Evolutionary conservation across 2,888 invertebrate species (phyloP), one percentile per base, ranked within the genome.

Genomic region (Lymantria monacha): DNA sequence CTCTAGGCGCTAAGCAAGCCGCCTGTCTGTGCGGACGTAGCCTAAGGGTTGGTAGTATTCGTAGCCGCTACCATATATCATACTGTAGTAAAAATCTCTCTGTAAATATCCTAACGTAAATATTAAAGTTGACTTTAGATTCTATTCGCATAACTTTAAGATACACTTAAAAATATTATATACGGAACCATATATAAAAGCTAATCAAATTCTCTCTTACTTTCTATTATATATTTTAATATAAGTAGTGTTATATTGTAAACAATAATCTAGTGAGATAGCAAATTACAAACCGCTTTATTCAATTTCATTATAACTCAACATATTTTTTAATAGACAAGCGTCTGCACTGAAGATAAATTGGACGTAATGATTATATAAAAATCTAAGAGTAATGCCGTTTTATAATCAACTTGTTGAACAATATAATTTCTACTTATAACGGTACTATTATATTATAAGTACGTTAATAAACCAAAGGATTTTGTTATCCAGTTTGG

Each of bases 241-340:
- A 55, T 56, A 47, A 48, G 38, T 36, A 22, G 47, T 50, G 62
- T 54, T 45, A 59, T 53, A 49, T 55, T 51, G 50, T 53, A 53
- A 56, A 49, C 53, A 42, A 42, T 44, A 44, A 53, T 58, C 60
- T 55, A 47, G 30, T 46, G 38, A 60, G 62, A 62, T 65, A 65
- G 15, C 43, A 22, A n/a, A 55, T 62, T 56, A 42, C 38, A 42
- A 42, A 45, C 47, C 42, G 46, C 42, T 54, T 51, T 48, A 59
- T 44, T 41, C 11, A 15, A 12, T 46, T 50, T 49, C 42, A 41
- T 55, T 40, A 48, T 40, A 13, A 7, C 11, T 14, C 31, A 15
- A 10, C 30, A 42, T 44, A 43, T 51, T 51, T 51, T 40, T 51
- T 15, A 45, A 15, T 30, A 10, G 30, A 31, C 15, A 30, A 15